Evolutionary conservation across 1,140 invertebrate species (phyloP).

Genomic region (Cyclargus thomasi): DNA sequence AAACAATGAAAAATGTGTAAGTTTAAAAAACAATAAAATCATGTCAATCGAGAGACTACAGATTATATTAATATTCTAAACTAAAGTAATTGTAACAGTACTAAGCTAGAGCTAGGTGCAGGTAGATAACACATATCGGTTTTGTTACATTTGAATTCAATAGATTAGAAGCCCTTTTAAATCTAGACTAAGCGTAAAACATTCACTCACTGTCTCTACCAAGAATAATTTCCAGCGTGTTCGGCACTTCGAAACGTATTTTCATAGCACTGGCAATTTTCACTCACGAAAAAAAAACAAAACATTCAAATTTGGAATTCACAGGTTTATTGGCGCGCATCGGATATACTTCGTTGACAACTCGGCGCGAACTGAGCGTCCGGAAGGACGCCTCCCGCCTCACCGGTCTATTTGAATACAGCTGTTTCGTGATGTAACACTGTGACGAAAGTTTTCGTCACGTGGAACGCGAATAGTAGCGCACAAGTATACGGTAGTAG

Average conservation of each 20-base stretch:
- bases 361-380: constrained; percentile 59
- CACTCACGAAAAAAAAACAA: constrained; percentile 30
- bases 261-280: constrained; percentile 55
- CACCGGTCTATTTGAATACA: constrained; percentile 43
- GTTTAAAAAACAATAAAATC: neutral
- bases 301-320: constrained; percentile 35
- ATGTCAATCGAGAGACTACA: neutral
- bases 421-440: constrained; percentile 61
- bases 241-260: constrained; percentile 70
- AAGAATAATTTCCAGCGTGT: constrained; percentile 68
- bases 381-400: constrained; percentile 63
- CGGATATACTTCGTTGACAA: constrained; percentile 57
- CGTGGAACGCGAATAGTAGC: constrained; percentile 9
- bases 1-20: too few relatives aligned
- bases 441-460: constrained; percentile 59
- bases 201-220: constrained; percentile 47
- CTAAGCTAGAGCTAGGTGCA: neutral
- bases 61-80: neutral
- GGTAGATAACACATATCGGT: neutral
- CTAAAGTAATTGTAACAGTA: too few relatives aligned
- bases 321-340: constrained; percentile 46
- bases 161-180: neutral
- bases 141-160: constrained; percentile 11
- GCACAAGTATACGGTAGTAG: neutral
- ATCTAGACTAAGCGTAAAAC: constrained; percentile 1